Conservation (phyloP, 2,888 invertebrate species). For the Epinotia bilunana region DNA sequence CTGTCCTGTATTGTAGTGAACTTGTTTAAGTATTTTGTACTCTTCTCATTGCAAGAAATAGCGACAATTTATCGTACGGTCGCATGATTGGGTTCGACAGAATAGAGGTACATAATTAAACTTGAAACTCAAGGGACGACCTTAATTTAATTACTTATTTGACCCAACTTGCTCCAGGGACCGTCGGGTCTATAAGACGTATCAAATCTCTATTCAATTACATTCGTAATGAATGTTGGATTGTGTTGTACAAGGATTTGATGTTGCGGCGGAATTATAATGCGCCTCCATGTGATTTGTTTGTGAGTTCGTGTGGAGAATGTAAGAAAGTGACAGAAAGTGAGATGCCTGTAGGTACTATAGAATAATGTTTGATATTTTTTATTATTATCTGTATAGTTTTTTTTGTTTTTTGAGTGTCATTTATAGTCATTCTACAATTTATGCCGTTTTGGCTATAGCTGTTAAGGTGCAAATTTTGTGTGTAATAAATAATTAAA, state of each 20-base stretch:
- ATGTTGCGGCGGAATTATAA: conserved; percentile 24
- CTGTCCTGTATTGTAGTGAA: not conserved
- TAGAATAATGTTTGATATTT: too few species aligned
- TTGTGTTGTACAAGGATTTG: conserved; percentile 41
- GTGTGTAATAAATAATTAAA: too few species aligned
- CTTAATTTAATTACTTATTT: conserved; percentile 71
- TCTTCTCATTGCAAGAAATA: conserved; percentile 21
- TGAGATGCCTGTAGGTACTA: too few species aligned
- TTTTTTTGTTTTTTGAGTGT: too few species aligned
- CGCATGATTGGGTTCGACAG: conserved; percentile 46
- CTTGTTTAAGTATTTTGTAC: not conserved
- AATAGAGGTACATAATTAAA: conserved; percentile 60
- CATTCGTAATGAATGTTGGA: conserved; percentile 55
- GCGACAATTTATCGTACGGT: conserved; percentile 40
- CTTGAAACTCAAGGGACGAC: conserved; percentile 55
- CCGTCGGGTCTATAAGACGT: conserved; percentile 54
- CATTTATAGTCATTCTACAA: too few species aligned
- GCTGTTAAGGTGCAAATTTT: too few species aligned
- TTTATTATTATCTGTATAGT: too few species aligned
- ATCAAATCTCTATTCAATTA: conserved; percentile 68
- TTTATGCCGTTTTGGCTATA: too few species aligned
- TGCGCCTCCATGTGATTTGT: too few species aligned
- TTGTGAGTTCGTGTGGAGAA: too few species aligned
- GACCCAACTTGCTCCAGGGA: conserved; percentile 58
- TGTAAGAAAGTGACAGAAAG: too few species aligned